phyloP scores from a whole-genome alignment of 2,113 vertebrate species.

The Pseudorectes ferrugineus region DNA sequence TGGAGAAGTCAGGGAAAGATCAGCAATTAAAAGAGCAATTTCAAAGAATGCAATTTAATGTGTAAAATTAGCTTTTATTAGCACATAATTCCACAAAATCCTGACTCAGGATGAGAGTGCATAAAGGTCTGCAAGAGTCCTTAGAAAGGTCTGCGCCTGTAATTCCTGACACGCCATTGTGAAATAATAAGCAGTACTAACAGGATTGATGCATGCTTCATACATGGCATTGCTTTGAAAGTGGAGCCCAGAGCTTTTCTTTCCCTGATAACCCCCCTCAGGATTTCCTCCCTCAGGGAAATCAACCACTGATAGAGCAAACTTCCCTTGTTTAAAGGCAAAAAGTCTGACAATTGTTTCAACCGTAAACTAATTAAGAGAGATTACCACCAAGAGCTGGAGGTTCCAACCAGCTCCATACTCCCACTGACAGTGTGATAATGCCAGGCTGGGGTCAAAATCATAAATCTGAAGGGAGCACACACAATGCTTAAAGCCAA shows the following conservation, averaged over 20 bases:
- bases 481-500: conserved; percentile 50
- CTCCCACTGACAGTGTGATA: conserved; percentile 55
- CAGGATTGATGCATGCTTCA: conserved; percentile 56
- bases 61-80: conserved; percentile 55
- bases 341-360: conserved; percentile 30
- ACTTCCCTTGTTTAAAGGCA: conserved; percentile 36
- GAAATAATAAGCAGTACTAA: conserved; percentile 62
- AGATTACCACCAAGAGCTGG: conserved; percentile 53
- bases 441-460: conserved; percentile 54
- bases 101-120: not conserved
- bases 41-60: conserved; percentile 31
- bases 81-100: conserved; percentile 39
- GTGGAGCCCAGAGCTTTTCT: conserved; percentile 7
- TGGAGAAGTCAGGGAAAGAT: not conserved
- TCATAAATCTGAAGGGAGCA: conserved; percentile 55
- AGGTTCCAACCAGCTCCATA: conserved; percentile 4
- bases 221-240: conserved; percentile 51
- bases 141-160: conserved; percentile 21
- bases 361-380: conserved; percentile 58
- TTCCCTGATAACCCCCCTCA: conserved; percentile 26
- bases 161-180: conserved; percentile 51
- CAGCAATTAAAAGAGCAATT: conserved; percentile 33
- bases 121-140: conserved; percentile 38
- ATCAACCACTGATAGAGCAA: conserved; percentile 21
- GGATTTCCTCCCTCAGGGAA: conserved; percentile 51